A percentile compares a stretch with the other conserved stretches of the same genome.
These are phyloP conservation scores for Columbina picui DNA, from an alignment of 2,113 vertebrate species.

Conservation along the genomic window DNA sequence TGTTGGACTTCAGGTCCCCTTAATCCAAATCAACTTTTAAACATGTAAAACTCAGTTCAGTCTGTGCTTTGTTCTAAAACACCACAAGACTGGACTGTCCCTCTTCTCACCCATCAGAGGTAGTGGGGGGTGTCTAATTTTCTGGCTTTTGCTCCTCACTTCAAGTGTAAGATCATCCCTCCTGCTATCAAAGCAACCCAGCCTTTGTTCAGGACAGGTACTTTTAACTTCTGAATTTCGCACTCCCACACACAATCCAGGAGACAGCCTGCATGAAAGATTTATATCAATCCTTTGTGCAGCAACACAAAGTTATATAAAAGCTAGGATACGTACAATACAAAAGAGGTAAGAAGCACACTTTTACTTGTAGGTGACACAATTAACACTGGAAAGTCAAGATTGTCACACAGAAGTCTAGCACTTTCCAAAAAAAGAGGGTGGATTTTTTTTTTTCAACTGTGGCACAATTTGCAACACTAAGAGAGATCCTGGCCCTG, in stretches of 20 bases:
- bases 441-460: neutral
- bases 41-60: neutral
- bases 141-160: neutral
- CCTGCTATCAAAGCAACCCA: neutral
- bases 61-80: neutral
- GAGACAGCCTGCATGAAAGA: conserved; percentile 23
- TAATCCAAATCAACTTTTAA: neutral
- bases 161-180: neutral
- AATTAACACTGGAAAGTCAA: conserved; percentile 5
- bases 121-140: neutral
- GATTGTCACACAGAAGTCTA: neutral
- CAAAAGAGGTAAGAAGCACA: conserved; percentile 2
- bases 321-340: neutral
- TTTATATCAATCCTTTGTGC: conserved; percentile 16
- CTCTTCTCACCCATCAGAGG: neutral
- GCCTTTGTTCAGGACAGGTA: neutral
- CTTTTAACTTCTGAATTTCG: conserved; percentile 21
- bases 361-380: neutral
- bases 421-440: neutral
- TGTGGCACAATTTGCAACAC: neutral
- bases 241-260: conserved; percentile 1
- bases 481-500: neutral
- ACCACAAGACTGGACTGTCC: neutral
- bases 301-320: conserved; percentile 22
- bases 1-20: neutral